These are phyloP conservation scores for Eublepharis macularius DNA, from an alignment of 2,113 vertebrate species.

Conservation along the genomic window DNA sequence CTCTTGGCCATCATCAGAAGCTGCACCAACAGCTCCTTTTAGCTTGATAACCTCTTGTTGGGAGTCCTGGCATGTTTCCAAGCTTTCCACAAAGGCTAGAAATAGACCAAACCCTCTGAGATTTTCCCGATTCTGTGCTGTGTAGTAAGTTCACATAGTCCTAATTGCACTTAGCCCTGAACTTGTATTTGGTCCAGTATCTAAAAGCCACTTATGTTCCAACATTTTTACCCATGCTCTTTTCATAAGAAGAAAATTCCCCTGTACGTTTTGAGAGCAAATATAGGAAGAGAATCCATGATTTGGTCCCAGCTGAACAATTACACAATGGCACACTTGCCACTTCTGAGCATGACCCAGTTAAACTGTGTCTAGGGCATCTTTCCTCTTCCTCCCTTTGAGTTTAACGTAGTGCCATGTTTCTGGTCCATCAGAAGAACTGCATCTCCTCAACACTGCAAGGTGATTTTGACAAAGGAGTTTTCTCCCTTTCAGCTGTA, in stretches of 20 bases:
- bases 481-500: background rate
- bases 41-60: background rate
- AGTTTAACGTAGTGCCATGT: background rate
- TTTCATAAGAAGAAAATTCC: background rate
- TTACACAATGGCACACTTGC: background rate
- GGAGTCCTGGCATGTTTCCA: background rate
- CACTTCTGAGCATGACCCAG: no score
- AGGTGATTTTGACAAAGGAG: background rate
- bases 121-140: no score
- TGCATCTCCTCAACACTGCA: background rate
- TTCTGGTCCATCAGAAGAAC: background rate
- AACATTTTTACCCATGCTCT: background rate
- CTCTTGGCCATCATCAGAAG: background rate
- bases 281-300: background rate
- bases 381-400: background rate
- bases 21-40: background rate
- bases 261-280: background rate
- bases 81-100: background rate
- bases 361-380: background rate
- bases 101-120: background rate
- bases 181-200: background rate
- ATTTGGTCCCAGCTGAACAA: background rate
- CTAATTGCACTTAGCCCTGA: background rate
- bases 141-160: background rate
- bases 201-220: background rate